These are phyloP conservation scores for Cryptoblepharus egeriae DNA, from an alignment of 2,797 vertebrate genomes.

Conservation along the genomic window DNA sequence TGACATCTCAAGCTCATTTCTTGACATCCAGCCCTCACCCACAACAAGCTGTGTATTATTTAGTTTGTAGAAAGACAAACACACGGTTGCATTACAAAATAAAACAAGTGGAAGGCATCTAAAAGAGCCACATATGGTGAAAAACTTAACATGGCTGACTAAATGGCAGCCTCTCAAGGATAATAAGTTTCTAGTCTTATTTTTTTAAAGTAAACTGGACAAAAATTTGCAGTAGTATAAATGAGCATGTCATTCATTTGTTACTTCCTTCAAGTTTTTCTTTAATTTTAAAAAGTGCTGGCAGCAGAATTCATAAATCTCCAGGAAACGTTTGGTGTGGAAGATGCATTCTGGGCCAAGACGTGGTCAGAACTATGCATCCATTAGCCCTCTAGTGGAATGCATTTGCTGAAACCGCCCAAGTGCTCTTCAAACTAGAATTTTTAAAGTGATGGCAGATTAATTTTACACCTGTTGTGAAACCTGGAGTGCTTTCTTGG, in stretches of 20 bases:
- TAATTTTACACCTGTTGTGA: conserved; percentile 61
- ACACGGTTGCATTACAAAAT: conserved; percentile 37
- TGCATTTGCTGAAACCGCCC: conserved; percentile 38
- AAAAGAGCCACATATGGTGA: conserved; percentile 45
- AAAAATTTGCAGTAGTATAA: conserved; percentile 53
- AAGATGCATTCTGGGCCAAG: conserved; percentile 14
- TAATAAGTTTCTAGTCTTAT: conserved; percentile 51
- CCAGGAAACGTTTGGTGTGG: conserved; percentile 30
- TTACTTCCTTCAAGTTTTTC: not conserved
- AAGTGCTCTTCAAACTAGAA: conserved; percentile 3
- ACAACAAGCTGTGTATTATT: too few species aligned
- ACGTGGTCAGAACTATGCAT: conserved; percentile 15
- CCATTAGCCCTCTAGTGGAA: conserved; percentile 11
- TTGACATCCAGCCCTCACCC: conserved; percentile 34
- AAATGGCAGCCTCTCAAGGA: conserved; percentile 55
- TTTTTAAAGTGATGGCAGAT: conserved; percentile 43
- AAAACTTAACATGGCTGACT: conserved; percentile 44
- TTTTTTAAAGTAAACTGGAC: conserved; percentile 45
- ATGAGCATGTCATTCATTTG: conserved; percentile 41
- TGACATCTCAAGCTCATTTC: too few species aligned
- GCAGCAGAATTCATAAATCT: conserved; percentile 57
- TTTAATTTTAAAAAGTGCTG: conserved; percentile 59
- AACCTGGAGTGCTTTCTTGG: conserved; percentile 44
- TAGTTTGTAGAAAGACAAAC: conserved; percentile 35
- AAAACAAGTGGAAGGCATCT: conserved; percentile 50